Base-by-base conservation (phyloP, 30 jellyfish, hydroid and myxozoan species). In the Aurelia coerulea region DNA sequence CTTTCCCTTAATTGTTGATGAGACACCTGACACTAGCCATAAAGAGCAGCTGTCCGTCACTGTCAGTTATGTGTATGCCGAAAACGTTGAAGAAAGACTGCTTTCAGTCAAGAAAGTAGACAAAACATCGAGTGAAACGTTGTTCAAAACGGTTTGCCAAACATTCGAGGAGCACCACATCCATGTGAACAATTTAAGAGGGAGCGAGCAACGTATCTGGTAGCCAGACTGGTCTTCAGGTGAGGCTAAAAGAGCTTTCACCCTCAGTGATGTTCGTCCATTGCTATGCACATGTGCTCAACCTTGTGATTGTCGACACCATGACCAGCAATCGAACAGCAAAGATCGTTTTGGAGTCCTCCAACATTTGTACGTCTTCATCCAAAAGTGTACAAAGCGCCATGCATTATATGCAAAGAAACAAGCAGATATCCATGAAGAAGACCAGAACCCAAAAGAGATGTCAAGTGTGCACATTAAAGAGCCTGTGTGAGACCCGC, bases 281-380 rank as follows among this genome's bases (percentile, higher is more conserved):
- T 17, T 74, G 85, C 75, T 74, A n/a, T 39, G 51, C 46, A 75
- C 54, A 37, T 37, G 49, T 37, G 49, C 49, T 37, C 49, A 37
- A 37, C 49, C 49, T 37, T 5, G 49, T 37, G 18, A 50, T 74
- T 50, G 85, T 74, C 32, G 85, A 74, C 49, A 19, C 75, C 49
- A 74, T 74, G 85, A 58, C 85, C 50, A 58, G 63, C 37, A 74
- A 74, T 34, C 41, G 73, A 34, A n/a, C 63, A 5, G 85, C n/a
- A 74, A 46, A 31, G 85, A 74, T 32, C 46, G 42, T 34, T 74
- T 74, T 19, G 85, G 85, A 18, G 49, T 53, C 18, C 49, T 74
- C 42, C 85, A 74, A 51, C 42, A 74, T 52, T 74, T 74, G 85
- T 74, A 74, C 19, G 73, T 50, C 51, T 74, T 74, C 53, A 74